Percentiles rank a stretch among this genome's conserved stretches.
Conservation (phyloP, 1,140 invertebrate genomes). For the Atta colombica region DNA sequence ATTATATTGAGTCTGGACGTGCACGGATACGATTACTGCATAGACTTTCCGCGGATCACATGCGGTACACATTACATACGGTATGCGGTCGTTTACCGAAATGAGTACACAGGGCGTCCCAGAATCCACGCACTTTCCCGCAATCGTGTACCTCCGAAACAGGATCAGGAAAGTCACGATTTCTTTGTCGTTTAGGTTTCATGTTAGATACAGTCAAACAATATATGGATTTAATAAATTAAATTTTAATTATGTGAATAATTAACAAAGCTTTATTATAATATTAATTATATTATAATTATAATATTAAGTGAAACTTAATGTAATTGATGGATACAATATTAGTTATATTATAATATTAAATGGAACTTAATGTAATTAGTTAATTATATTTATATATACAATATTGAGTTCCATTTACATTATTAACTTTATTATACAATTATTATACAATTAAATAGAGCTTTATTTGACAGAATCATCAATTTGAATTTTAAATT, state of each 20-base stretch:
- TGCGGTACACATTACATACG: conserved; percentile 66
- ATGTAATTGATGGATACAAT: not conserved
- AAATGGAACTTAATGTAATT: not conserved
- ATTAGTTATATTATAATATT: not conserved
- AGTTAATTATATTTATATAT: not conserved
- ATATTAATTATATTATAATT: too few species aligned
- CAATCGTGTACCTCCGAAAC: not conserved
- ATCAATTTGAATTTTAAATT: not conserved
- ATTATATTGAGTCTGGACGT: conserved; percentile 67
- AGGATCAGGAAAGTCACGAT: not conserved
- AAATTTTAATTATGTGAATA: not conserved
- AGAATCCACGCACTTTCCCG: conserved; percentile 19
- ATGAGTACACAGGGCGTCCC: conserved; percentile 1
- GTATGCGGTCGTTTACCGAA: conserved; percentile 45
- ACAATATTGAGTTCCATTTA: too few species aligned
- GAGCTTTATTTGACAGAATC: not conserved
- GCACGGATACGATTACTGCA: conserved; percentile 44
- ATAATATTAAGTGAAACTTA: not conserved
- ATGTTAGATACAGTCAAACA: not conserved
- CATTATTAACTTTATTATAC: too few species aligned
- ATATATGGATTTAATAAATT: not conserved
- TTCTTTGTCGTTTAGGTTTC: not conserved
- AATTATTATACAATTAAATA: not conserved
- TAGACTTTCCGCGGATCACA: conserved; percentile 52
- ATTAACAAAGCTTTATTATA: not conserved